These are phyloP conservation scores for Dryococelus australis DNA, from an alignment of 2,888 invertebrate genomes.

Conservation along the genomic window DNA sequence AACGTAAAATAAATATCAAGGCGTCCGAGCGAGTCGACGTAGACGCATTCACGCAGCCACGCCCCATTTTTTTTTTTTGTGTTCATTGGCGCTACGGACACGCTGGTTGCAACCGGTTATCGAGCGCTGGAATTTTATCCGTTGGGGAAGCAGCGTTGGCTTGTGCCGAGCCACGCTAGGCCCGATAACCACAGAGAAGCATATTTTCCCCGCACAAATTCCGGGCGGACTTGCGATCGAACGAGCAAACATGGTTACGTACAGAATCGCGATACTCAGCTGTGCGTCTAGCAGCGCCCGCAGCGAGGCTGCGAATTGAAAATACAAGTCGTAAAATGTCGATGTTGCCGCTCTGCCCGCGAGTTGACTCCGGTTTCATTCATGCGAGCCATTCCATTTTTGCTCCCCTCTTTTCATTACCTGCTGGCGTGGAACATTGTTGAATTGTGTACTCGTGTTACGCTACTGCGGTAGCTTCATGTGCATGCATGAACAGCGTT, in stretches of 20 bases:
- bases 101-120: neutral
- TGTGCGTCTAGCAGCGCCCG: neutral
- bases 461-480: neutral
- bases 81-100: no score
- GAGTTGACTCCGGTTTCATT: neutral
- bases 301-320: neutral
- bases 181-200: neutral
- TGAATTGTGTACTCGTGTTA: neutral
- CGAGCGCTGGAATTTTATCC: neutral
- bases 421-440: neutral
- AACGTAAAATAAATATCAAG: no score
- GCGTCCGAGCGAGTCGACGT: no score
- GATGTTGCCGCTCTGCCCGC: neutral
- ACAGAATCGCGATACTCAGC: neutral
- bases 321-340: neutral
- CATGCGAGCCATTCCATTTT: neutral
- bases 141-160: neutral
- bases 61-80: no score
- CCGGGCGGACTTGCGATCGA: neutral
- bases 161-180: neutral
- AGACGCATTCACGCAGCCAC: no score
- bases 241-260: slow-evolving; percentile 2
- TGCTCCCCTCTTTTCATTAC: neutral
- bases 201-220: neutral
- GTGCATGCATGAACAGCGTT: neutral